Evolutionary conservation across 2,888 invertebrate species (phyloP).

Genomic region (Ochropleura plecta): DNA sequence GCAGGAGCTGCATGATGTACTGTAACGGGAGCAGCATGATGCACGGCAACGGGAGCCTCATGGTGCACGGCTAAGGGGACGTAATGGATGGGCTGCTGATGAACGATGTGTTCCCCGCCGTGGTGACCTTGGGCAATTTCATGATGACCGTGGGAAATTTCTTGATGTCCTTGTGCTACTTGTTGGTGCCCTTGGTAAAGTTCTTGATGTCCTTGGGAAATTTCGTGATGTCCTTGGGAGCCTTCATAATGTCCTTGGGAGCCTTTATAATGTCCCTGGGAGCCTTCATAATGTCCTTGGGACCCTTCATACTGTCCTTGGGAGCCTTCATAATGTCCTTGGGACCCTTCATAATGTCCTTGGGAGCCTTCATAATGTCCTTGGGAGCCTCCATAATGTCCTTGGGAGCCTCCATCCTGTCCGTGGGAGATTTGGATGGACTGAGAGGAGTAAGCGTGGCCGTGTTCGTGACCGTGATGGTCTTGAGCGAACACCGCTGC

Average conservation of each 20-base stretch:
- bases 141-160: slow-evolving; percentile 23
- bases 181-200: slow-evolving; percentile 28
- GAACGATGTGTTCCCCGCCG: slow-evolving; percentile 56
- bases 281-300: slow-evolving; percentile 37
- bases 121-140: slow-evolving; percentile 40
- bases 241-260: slow-evolving; percentile 21
- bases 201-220: slow-evolving; percentile 21
- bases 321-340: slow-evolving; percentile 5
- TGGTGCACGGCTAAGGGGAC: slow-evolving; percentile 59
- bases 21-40: slow-evolving; percentile 49
- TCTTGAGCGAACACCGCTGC: slow-evolving; percentile 72
- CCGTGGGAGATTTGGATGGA: slow-evolving; percentile 69
- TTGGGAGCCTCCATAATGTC: slow-evolving; percentile 18
- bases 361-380: slow-evolving; percentile 19
- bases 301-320: slow-evolving; percentile 17
- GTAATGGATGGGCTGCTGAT: slow-evolving; percentile 58
- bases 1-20: slow-evolving; percentile 32
- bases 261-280: slow-evolving; percentile 21
- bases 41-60: slow-evolving; percentile 44
- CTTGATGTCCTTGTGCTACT: slow-evolving; percentile 12
- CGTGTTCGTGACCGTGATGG: slow-evolving; percentile 67
- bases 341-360: slow-evolving; percentile 14
- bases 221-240: slow-evolving; percentile 11
- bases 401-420: slow-evolving; percentile 36
- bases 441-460: slow-evolving; percentile 71